phyloP scores from a whole-genome alignment of 1,140 invertebrate genomes.

The Drosophila micromelanica region DNA sequence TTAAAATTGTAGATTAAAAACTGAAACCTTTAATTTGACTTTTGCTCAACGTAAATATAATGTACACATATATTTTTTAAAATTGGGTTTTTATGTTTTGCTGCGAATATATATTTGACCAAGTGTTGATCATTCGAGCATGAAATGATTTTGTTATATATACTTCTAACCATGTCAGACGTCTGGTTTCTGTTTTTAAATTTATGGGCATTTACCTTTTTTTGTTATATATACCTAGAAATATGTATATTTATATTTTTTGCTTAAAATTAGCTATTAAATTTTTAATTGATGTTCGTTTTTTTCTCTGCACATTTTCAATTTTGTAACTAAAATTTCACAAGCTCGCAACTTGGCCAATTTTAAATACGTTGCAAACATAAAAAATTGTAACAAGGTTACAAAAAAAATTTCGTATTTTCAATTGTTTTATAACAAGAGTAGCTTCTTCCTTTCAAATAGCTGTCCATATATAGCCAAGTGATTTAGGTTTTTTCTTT shows the following conservation, averaged over 20 bases:
- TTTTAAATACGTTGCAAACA: neutral
- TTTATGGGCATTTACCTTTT: conserved; percentile 8
- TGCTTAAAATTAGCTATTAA: conserved; percentile 7
- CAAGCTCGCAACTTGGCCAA: neutral
- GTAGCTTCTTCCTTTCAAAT: neutral
- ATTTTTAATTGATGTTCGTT: conserved; percentile 4
- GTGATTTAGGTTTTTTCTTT: neutral
- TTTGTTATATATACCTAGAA: neutral
- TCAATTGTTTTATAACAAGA: neutral
- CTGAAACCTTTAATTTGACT: too few species aligned
- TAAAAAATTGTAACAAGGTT: neutral
- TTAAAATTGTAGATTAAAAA: too few species aligned
- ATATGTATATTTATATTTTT: neutral
- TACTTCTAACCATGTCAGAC: conserved; percentile 15
- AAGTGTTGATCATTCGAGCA: conserved; percentile 10
- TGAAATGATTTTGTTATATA: conserved; percentile 21
- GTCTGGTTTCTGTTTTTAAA: neutral
- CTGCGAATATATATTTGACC: neutral
- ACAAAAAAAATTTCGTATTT: too few species aligned
- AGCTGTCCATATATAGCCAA: conserved; percentile 3
- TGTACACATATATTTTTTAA: neutral
- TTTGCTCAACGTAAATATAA: too few species aligned
- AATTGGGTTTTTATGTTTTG: neutral
- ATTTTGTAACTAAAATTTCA: neutral
- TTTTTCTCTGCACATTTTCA: neutral